Evolutionary conservation across 2,888 invertebrate genomes (phyloP).

Genomic region (Erannis defoliaria): DNA sequence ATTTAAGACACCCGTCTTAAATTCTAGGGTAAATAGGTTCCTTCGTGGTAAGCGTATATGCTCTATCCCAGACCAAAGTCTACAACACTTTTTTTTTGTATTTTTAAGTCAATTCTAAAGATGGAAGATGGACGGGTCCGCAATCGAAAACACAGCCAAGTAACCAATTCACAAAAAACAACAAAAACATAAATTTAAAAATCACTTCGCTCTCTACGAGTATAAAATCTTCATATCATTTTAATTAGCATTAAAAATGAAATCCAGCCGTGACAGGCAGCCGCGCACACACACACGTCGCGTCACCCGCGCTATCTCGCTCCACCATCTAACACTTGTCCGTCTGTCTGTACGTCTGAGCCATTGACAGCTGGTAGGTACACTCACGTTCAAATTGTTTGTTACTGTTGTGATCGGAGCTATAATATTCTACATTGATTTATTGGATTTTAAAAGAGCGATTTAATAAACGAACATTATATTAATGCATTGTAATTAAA

Average conservation of each 20-base stretch:
- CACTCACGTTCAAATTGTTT: conserved; percentile 23
- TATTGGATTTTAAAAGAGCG: background rate
- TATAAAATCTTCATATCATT: conserved; percentile 29
- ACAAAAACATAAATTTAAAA: background rate
- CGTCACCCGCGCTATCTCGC: conserved; percentile 41
- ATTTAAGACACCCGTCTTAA: no score
- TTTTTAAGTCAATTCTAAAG: no score
- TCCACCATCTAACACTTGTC: conserved; percentile 49
- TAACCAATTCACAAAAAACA: background rate
- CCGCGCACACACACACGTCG: conserved; percentile 36
- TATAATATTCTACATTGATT: conserved; percentile 13
- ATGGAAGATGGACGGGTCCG: no score
- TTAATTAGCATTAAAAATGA: conserved; percentile 46
- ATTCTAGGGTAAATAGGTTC: no score
- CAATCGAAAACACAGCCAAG: no score
- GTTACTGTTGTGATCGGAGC: conserved; percentile 37
- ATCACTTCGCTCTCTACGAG: background rate
- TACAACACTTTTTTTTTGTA: no score
- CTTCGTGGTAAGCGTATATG: no score
- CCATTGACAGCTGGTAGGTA: conserved; percentile 40
- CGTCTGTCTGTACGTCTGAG: conserved; percentile 45
- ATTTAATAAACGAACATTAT: no score
- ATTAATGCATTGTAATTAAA: no score
- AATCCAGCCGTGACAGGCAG: conserved; percentile 35
- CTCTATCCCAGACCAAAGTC: no score